Percentiles rank a stretch among this genome's conserved stretches.
Conservation (phyloP, 2,113 vertebrate species). For the Gasterosteus aculeatus region DNA sequence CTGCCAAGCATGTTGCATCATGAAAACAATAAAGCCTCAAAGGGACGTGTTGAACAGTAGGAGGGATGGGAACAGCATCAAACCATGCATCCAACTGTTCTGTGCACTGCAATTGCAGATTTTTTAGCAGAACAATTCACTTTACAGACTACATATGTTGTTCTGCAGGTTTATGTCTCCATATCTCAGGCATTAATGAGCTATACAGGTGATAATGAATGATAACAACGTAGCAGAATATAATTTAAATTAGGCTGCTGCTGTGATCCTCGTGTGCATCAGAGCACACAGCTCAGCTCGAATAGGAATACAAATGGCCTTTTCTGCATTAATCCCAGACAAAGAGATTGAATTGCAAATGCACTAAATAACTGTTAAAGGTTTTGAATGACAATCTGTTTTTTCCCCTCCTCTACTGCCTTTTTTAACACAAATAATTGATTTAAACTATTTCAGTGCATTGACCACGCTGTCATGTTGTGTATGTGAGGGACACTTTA, state of each 20-base stretch:
- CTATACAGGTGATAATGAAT: constrained; percentile 58
- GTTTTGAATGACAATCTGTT: constrained; percentile 64
- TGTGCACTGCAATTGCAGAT: constrained; percentile 30
- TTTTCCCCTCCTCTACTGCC: neutral
- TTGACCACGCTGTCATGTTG: constrained; percentile 38
- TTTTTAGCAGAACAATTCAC: constrained; percentile 3
- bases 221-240: constrained; percentile 54
- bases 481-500: neutral
- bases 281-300: constrained; percentile 48
- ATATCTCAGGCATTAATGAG: constrained; percentile 31
- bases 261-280: constrained; percentile 56
- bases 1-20: constrained; percentile 74
- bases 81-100: constrained; percentile 42
- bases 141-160: constrained; percentile 14
- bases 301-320: constrained; percentile 72
- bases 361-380: constrained; percentile 70
- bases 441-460: constrained; percentile 43
- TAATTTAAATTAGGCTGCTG: constrained; percentile 54
- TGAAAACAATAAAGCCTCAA: constrained; percentile 69
- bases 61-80: constrained; percentile 53
- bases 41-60: constrained; percentile 61
- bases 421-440: constrained; percentile 41
- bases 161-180: constrained; percentile 15
- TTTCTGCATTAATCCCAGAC: constrained; percentile 71
- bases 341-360: constrained; percentile 76